Evolutionary conservation across 2,113 vertebrate genomes (phyloP).

Genomic region (Opisthocomus hoazin): DNA sequence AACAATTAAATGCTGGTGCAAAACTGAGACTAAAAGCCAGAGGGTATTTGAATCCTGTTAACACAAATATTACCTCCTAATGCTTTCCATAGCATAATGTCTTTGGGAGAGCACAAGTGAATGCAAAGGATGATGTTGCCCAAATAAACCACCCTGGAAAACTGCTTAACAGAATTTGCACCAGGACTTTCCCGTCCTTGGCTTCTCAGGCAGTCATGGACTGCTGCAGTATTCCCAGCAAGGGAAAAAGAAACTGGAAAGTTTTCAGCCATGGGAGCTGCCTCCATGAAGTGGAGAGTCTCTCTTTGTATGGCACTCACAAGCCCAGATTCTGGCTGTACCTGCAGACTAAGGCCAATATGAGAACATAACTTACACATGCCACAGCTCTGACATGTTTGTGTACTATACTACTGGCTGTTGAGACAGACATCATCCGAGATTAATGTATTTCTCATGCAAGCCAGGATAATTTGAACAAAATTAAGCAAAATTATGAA

Average conservation of each 20-base stretch:
- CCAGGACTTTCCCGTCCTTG: background rate
- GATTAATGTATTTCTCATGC: background rate
- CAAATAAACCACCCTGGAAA: background rate
- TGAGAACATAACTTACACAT: background rate
- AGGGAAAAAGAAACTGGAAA: background rate
- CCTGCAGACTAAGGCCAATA: background rate
- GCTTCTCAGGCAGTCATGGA: background rate
- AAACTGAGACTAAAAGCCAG: background rate
- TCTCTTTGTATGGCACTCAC: background rate
- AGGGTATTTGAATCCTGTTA: background rate
- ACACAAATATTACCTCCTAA: background rate
- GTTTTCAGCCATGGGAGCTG: background rate
- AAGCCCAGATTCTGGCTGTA: background rate
- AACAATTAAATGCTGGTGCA: conserved; percentile 13
- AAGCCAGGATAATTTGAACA: background rate
- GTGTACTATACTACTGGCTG: fast-evolving
- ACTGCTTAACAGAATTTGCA: background rate
- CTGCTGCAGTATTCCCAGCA: background rate
- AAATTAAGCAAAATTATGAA: background rate
- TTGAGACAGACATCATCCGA: background rate
- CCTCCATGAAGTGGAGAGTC: background rate
- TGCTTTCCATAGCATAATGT: background rate
- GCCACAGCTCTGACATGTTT: background rate
- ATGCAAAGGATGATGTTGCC: background rate
- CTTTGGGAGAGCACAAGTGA: background rate